Conservation (phyloP, 1,140 invertebrate species). For the Lamellibrachia luymesi region DNA sequence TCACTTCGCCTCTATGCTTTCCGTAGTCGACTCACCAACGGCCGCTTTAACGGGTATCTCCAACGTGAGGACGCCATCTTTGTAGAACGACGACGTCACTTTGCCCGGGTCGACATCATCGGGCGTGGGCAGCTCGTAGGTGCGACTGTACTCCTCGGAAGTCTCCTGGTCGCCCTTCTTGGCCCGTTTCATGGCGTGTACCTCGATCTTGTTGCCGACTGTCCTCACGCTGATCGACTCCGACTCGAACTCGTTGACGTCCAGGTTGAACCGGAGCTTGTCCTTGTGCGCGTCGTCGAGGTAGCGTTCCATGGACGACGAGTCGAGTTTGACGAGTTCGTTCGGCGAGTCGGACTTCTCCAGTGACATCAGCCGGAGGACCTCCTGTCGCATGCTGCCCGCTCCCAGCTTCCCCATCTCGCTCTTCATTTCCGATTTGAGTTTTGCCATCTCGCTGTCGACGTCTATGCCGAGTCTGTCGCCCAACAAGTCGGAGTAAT, state of each 20-base stretch:
- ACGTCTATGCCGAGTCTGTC: constrained; percentile 14
- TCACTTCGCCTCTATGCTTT: neutral
- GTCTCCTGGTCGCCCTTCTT: constrained; percentile 26
- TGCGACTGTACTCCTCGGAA: constrained; percentile 27
- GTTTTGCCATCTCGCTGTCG: constrained; percentile 20
- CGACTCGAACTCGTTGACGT: constrained; percentile 27
- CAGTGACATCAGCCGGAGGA: neutral
- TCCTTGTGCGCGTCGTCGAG: constrained; percentile 20
- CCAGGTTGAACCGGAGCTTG: constrained; percentile 23
- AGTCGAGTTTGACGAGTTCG: constrained; percentile 19
- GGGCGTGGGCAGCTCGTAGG: constrained; percentile 26
- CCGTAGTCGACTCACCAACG: neutral
- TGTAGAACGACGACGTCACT: constrained; percentile 27
- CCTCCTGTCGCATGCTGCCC: constrained; percentile 14
- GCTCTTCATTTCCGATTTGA: constrained; percentile 14
- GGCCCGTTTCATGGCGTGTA: constrained; percentile 24
- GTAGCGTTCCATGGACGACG: constrained; percentile 15
- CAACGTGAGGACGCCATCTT: constrained; percentile 30
- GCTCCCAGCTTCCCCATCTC: constrained; percentile 6
- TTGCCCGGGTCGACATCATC: constrained; percentile 19
- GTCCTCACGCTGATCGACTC: constrained; percentile 25
- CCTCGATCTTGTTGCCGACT: constrained; percentile 28
- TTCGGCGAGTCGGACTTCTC: neutral
- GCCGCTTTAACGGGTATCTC: constrained; percentile 21
- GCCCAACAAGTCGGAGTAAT: constrained; percentile 13